Conservation (phyloP, 2,888 invertebrate species). For the Brachynemurus nebulosus region DNA sequence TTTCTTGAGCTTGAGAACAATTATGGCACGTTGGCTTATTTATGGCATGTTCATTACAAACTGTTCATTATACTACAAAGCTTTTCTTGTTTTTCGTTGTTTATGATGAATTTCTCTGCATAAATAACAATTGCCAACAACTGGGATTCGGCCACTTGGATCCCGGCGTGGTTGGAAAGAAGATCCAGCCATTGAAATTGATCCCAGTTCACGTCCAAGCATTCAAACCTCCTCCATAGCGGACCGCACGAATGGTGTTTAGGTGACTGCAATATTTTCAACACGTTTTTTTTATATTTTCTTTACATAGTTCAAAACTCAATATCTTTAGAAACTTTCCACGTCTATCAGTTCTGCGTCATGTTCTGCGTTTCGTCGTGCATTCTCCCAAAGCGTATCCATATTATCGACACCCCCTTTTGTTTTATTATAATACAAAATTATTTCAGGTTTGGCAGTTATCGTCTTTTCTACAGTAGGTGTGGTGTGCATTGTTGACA, state of each 20-base stretch:
- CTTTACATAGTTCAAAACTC: neutral
- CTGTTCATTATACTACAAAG: neutral
- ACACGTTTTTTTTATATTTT: neutral
- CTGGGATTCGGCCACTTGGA: neutral
- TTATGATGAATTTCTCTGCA: too few relatives aligned
- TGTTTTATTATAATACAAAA: neutral
- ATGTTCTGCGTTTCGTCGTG: neutral
- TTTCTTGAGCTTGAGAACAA: too few relatives aligned
- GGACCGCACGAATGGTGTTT: neutral
- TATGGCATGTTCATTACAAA: neutral
- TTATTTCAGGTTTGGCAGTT: constrained; percentile 8
- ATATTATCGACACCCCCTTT: neutral
- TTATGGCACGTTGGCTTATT: neutral
- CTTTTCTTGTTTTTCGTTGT: neutral
- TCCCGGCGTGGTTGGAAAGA: neutral
- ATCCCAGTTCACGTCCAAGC: neutral
- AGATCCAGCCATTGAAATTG: neutral
- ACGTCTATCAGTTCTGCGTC: neutral
- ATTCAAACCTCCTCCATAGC: neutral
- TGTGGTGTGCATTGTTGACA: constrained; percentile 20
- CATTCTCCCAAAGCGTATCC: neutral
- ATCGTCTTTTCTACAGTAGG: constrained; percentile 13
- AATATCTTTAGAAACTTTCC: neutral
- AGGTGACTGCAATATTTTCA: neutral
- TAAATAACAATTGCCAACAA: too few relatives aligned